phyloP scores from a whole-genome alignment of 2,888 invertebrate genomes.

The Leuctra nigra region DNA sequence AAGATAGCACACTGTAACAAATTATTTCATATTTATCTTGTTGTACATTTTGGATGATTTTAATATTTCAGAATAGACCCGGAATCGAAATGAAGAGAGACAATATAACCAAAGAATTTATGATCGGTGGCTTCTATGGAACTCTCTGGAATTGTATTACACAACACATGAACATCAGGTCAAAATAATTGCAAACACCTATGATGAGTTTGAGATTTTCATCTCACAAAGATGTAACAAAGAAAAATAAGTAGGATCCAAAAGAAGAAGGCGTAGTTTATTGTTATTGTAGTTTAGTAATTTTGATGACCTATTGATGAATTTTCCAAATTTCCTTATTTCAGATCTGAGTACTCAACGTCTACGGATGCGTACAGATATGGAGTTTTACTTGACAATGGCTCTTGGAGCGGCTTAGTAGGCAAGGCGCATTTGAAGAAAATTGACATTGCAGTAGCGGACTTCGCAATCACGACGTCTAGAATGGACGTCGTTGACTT shows the following conservation, averaged over 20 bases:
- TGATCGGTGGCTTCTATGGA: not conserved
- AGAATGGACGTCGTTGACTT: constrained; percentile 36
- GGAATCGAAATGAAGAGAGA: too few relatives aligned
- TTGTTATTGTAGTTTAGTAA: not conserved
- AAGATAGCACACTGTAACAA: too few relatives aligned
- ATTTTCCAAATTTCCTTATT: too few relatives aligned
- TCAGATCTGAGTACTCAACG: too few relatives aligned
- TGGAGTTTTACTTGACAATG: constrained; percentile 34
- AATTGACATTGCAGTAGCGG: constrained; percentile 37
- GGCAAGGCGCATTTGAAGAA: constrained; percentile 33
- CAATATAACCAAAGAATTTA: not conserved
- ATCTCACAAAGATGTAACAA: too few relatives aligned
- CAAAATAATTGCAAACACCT: too few relatives aligned
- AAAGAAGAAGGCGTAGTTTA: not conserved
- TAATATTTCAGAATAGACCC: too few relatives aligned
- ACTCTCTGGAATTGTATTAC: not conserved
- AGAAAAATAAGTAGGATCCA: too few relatives aligned
- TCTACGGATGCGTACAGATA: constrained; percentile 31
- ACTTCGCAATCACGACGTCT: constrained; percentile 37
- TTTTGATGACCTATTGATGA: too few relatives aligned
- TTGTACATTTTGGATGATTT: too few relatives aligned
- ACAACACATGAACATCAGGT: not conserved
- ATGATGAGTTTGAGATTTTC: too few relatives aligned
- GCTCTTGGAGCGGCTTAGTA: constrained; percentile 37
- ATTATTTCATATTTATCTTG: too few relatives aligned